Percentiles rank a stretch among this genome's conserved stretches.
phyloP scores from a whole-genome alignment of 2,797 vertebrate species.

The Apogon talboti region DNA sequence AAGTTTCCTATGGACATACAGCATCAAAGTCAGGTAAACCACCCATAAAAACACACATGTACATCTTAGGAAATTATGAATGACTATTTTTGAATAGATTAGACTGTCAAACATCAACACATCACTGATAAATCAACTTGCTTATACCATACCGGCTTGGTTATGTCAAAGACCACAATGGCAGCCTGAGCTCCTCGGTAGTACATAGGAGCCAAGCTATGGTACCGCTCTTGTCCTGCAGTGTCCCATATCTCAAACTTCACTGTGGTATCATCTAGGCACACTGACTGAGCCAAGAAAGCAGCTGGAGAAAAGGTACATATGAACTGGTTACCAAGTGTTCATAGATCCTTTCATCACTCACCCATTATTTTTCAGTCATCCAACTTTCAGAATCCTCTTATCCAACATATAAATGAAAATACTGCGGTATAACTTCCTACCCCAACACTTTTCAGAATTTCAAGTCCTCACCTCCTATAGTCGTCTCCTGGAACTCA shows the following conservation, averaged over 20 bases:
- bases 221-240: conserved; percentile 89
- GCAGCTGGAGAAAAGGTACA: conserved; percentile 75
- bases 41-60: not conserved
- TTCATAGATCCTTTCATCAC: not conserved
- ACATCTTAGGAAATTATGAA: not conserved
- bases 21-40: conserved; percentile 9
- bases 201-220: conserved; percentile 91
- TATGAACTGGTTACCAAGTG: not conserved
- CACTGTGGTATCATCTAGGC: conserved; percentile 88
- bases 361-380: not conserved
- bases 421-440: not conserved
- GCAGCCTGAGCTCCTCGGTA: conserved; percentile 89
- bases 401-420: too few relatives aligned
- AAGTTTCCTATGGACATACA: conserved; percentile 82
- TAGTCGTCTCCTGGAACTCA: conserved; percentile 89
- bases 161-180: conserved; percentile 90
- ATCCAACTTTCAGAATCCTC: too few relatives aligned
- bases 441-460: not conserved
- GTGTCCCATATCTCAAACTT: conserved; percentile 94
- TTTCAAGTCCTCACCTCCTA: conserved; percentile 81
- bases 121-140: not conserved
- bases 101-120: not conserved
- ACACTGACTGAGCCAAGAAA: conserved; percentile 89
- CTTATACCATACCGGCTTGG: conserved; percentile 81
- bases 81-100: too few relatives aligned